Evolutionary conservation across 2,797 vertebrate genomes (phyloP).

Genomic region (Synanceia verrucosa): DNA sequence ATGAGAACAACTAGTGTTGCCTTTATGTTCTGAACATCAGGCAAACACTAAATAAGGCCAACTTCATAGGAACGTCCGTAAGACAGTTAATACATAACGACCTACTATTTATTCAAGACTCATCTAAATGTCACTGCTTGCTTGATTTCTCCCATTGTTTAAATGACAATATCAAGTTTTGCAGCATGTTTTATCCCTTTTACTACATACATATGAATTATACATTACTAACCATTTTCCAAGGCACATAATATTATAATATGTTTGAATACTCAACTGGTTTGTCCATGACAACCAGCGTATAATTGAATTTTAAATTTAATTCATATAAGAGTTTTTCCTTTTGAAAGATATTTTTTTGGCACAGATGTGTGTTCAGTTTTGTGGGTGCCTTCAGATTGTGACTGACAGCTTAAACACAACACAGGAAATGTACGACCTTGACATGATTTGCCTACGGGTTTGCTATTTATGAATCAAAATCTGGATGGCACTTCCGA

Average conservation of each 20-base stretch:
- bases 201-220: conserved; percentile 31
- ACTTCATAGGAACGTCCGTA: neutral
- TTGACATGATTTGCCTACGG: neutral
- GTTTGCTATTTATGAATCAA: neutral
- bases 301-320: neutral
- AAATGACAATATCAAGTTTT: conserved; percentile 19
- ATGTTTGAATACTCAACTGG: conserved; percentile 7
- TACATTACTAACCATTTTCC: conserved; percentile 54
- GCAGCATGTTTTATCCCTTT: conserved; percentile 28
- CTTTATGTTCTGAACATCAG: neutral
- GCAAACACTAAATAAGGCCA: neutral
- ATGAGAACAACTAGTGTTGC: neutral
- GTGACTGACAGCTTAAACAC: conserved; percentile 4
- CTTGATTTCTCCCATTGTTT: conserved; percentile 2
- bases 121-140: neutral
- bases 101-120: neutral
- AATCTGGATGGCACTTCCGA: neutral
- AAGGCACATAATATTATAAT: neutral
- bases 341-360: neutral
- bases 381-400: neutral
- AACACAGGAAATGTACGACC: neutral
- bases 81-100: neutral
- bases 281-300: neutral
- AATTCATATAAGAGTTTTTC: neutral
- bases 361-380: neutral